phyloP scores from a whole-genome alignment of 1,140 invertebrate species.

The Drosophila kikkawai region DNA sequence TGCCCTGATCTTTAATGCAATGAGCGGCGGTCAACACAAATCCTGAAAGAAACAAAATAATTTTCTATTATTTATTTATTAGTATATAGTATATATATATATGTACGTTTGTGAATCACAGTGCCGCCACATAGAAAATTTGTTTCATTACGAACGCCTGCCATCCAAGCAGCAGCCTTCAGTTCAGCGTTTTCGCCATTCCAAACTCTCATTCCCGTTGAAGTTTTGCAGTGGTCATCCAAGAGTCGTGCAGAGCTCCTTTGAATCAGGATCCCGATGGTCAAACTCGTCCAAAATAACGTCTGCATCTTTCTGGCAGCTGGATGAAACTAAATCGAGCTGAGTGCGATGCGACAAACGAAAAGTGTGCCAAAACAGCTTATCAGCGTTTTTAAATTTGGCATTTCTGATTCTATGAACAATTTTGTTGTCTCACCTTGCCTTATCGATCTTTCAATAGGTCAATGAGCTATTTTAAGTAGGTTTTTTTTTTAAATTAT shows the following conservation, averaged over 20 bases:
- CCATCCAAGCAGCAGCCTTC: no score
- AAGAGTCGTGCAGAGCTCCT: neutral
- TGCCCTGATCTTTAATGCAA: neutral
- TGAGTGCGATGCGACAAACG: neutral
- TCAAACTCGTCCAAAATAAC: neutral
- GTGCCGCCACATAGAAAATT: no score
- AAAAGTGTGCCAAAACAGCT: neutral
- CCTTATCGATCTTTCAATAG: no score
- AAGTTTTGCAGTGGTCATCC: neutral
- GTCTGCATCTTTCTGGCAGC: neutral
- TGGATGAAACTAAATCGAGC: neutral
- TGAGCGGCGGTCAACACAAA: constrained; percentile 20
- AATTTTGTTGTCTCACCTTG: neutral
- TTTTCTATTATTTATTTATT: no score
- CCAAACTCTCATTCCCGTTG: neutral
- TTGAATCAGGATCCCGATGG: neutral
- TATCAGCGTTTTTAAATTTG: no score
- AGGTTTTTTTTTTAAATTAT: no score
- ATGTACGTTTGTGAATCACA: no score
- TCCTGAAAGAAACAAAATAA: neutral
- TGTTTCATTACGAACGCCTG: no score
- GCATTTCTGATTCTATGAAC: neutral
- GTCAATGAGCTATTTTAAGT: no score
- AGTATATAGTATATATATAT: no score
- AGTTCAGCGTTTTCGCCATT: neutral